These are phyloP conservation scores for Pionites leucogaster DNA, from an alignment of 2,113 vertebrate species.

Conservation along the genomic window DNA sequence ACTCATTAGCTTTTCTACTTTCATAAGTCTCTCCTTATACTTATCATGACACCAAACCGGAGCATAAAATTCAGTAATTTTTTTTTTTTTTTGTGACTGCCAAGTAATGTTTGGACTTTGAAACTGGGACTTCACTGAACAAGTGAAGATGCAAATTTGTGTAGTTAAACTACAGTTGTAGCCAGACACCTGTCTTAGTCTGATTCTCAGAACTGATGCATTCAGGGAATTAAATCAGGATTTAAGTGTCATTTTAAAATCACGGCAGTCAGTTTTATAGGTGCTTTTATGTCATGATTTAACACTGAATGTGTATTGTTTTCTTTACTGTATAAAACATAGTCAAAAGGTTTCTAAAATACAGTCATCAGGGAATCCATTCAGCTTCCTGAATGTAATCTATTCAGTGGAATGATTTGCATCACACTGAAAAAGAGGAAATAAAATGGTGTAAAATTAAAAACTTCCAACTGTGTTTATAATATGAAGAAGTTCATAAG, in stretches of 20 bases:
- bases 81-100: not conserved
- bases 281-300: conserved; percentile 43
- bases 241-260: conserved; percentile 8
- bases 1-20: not conserved
- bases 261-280: conserved; percentile 21
- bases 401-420: not conserved
- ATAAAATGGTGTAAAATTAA: not conserved
- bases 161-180: not conserved
- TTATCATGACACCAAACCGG: not conserved
- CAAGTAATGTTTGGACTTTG: not conserved
- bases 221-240: conserved; percentile 19
- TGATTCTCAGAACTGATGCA: not conserved
- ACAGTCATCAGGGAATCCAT: not conserved
- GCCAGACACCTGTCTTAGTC: not conserved
- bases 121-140: not conserved
- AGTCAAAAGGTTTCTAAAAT: conserved; percentile 24
- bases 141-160: not conserved
- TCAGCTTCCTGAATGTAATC: conserved; percentile 1
- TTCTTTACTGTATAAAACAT: conserved; percentile 22
- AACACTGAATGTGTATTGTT: conserved; percentile 14
- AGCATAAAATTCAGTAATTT: not conserved
- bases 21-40: not conserved
- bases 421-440: not conserved
- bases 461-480: not conserved
- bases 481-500: not conserved